phyloP scores from a whole-genome alignment of 1,140 invertebrate genomes.

The Aphidius ervi region DNA sequence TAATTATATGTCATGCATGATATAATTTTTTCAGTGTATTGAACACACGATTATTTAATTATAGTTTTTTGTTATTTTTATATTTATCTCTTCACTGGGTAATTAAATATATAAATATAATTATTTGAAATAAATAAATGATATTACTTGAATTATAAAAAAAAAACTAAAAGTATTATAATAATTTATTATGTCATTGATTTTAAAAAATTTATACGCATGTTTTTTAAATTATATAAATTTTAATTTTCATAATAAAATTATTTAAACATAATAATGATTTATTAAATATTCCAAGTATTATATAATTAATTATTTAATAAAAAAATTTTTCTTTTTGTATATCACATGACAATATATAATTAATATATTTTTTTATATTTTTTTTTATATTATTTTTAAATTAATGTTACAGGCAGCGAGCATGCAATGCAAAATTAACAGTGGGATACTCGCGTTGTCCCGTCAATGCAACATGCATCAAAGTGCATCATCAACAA shows the following conservation, averaged over 20 bases:
- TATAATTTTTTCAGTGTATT: slow-evolving; percentile 20
- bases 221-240: too few species aligned
- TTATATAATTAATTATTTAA: too few species aligned
- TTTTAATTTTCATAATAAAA: too few species aligned
- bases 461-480: slow-evolving; percentile 39
- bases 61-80: slow-evolving; percentile 4
- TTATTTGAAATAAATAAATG: too few species aligned
- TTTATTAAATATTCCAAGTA: too few species aligned
- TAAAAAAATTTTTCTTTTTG: too few species aligned
- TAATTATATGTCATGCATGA: slow-evolving; percentile 21
- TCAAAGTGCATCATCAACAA: slow-evolving; percentile 31
- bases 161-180: background rate
- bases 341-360: background rate
- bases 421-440: slow-evolving; percentile 33
- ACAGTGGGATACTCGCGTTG: slow-evolving; percentile 36
- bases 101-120: too few species aligned
- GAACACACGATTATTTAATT: slow-evolving; percentile 9
- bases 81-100: background rate
- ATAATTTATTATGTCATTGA: background rate
- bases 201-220: too few species aligned
- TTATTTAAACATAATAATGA: too few species aligned
- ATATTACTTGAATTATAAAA: too few species aligned
- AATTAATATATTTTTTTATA: background rate
- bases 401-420: slow-evolving; percentile 26
- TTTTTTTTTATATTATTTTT: background rate